Base-by-base conservation (phyloP, 2,888 invertebrate genomes). In the Nephrocerus scutellatus region DNA sequence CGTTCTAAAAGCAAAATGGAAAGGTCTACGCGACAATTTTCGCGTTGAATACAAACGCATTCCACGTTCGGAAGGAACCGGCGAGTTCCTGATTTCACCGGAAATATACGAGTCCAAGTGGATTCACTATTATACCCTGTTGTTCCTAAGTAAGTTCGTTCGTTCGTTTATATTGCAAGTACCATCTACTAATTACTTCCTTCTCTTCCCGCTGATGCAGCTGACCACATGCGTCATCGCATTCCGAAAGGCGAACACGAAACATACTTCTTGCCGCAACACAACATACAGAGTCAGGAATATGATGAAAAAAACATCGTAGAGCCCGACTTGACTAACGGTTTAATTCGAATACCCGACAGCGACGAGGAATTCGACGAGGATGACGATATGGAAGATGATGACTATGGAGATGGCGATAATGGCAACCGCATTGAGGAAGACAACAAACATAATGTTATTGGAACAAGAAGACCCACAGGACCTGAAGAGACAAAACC, bases 31-130 rank as follows among this genome's bases (percentile, higher is more conserved):
- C 30, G 68, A 68, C 48, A 68, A 68, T 54, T 68, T 68, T 54
- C 60, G 68, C 23, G 68, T 68, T 3, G 68, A 68, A 53, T 68
- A 66, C 43, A 68, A 68, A 46, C 60, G 68, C 30, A 68, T 68
- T 52, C 68, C 68, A 32, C 56, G 64, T 6, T 56, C 58, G 4
- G 66, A 65, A 37, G n/a, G n/a, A n/a, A 56, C 59, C 39, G 68
- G 68, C 7, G 66, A 68, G 15, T 61, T 67, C 48, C 40, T 66
- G 36, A 58, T 67, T 21, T 61, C 63, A 37, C 67, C 68, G 6
- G 59, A 64, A 13, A 59, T 61, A 23, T 63, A 66, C 34, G 66
- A 68, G 48, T 67, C 68, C 20, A 68, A 68, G 44, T 68, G 68
- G 68, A 56, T 63, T 36, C 67, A 68, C 44, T 68, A 66, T 43